These are phyloP conservation scores for Alectura lathami DNA, from an alignment of 2,113 vertebrate genomes.

Conservation along the genomic window DNA sequence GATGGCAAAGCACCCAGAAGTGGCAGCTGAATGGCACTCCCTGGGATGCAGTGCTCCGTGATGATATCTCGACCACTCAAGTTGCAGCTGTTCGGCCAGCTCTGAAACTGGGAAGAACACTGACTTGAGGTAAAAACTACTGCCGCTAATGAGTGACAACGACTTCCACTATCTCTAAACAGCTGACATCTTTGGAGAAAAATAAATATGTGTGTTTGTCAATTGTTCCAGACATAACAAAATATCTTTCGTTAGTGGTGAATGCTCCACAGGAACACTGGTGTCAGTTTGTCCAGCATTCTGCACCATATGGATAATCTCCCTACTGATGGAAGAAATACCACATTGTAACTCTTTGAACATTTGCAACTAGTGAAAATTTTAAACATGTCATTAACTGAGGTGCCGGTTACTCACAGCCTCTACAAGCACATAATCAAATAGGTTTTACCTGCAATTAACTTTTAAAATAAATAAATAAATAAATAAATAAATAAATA, in stretches of 20 bases:
- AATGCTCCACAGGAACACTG: background rate
- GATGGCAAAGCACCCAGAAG: background rate
- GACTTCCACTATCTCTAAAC: background rate
- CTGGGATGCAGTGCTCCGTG: background rate
- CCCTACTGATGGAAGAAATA: background rate
- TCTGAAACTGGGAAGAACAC: background rate
- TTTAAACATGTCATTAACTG: background rate
- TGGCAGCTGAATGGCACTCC: background rate
- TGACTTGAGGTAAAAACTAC: background rate
- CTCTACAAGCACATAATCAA: background rate
- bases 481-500: background rate
- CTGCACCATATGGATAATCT: background rate
- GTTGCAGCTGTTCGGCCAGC: slow-evolving; percentile 5
- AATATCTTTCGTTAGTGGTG: background rate
- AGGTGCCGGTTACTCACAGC: background rate
- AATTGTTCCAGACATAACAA: background rate
- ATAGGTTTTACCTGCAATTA: background rate
- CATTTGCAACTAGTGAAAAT: background rate
- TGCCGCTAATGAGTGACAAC: background rate
- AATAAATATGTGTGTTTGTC: background rate
- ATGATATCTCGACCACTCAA: slow-evolving; percentile 50
- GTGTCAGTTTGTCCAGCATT: background rate
- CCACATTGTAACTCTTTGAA: background rate
- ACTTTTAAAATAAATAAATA: background rate
- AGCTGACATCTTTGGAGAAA: background rate